These are phyloP conservation scores for Holacanthella duospinosa DNA, from an alignment of 2,888 invertebrate genomes.

Conservation along the genomic window DNA sequence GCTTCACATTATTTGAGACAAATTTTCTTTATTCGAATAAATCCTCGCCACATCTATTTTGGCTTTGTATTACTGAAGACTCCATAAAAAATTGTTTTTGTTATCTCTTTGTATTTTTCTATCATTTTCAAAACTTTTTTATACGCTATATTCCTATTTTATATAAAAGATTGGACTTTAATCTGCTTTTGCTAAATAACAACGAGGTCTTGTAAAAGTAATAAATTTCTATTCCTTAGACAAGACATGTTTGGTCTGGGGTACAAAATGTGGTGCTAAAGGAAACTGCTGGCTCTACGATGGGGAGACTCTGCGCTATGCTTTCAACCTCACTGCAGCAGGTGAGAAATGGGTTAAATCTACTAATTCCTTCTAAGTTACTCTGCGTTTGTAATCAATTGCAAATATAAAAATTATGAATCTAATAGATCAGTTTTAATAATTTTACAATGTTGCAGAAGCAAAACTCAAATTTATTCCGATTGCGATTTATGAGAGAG, in stretches of 20 bases:
- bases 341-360: no score
- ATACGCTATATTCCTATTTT: background rate
- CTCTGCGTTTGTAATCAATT: no score
- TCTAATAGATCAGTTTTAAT: no score
- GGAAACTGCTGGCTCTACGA: conserved; percentile 34
- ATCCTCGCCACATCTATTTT: no score
- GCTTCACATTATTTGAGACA: background rate
- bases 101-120: background rate
- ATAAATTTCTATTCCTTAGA: conserved; percentile 24
- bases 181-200: background rate
- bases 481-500: no score
- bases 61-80: no score
- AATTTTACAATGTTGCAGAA: no score
- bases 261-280: conserved; percentile 21
- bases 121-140: no score
- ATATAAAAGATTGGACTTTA: background rate
- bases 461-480: no score
- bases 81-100: background rate
- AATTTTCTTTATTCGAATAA: no score
- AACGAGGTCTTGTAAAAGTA: background rate
- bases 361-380: no score
- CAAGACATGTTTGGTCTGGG: conserved; percentile 28
- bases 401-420: no score
- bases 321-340: conserved; percentile 31
- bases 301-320: conserved; percentile 26